phyloP scores from a whole-genome alignment of 2,888 invertebrate genomes.

The Rhagonycha fulva region DNA sequence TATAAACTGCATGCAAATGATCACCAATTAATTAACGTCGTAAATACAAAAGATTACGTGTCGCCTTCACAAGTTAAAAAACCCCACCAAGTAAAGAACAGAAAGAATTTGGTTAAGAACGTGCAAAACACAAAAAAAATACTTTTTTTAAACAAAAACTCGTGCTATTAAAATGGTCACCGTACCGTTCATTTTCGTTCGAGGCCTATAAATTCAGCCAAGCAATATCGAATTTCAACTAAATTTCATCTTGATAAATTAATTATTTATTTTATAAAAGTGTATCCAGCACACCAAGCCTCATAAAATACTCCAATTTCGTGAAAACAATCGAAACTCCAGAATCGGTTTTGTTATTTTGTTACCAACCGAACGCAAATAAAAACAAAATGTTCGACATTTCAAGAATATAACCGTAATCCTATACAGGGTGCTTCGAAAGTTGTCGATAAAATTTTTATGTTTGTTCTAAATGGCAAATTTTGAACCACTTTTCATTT shows the following conservation, averaged over 20 bases:
- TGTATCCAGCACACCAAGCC: background rate
- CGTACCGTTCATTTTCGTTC: slow-evolving; percentile 17
- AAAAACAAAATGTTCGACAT: background rate
- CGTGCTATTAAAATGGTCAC: background rate
- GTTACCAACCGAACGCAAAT: background rate
- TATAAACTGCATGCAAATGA: slow-evolving; percentile 44
- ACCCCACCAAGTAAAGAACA: slow-evolving; percentile 3
- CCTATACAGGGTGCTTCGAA: background rate
- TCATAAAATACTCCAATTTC: background rate
- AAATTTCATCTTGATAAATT: slow-evolving; percentile 16
- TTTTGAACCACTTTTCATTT: background rate
- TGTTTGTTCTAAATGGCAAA: no score
- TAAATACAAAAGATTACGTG: slow-evolving; percentile 10
- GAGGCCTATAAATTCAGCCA: slow-evolving; percentile 4
- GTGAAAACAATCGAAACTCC: slow-evolving; percentile 1
- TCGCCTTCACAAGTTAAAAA: background rate
- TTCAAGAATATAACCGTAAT: background rate
- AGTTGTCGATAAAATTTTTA: background rate
- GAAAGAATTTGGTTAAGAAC: background rate
- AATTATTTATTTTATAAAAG: background rate
- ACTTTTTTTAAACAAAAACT: background rate
- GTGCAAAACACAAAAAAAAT: background rate
- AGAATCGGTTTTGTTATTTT: background rate
- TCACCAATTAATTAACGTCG: background rate
- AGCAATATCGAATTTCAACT: slow-evolving; percentile 14